Percentiles rank a stretch among this genome's conserved stretches.
Conservation (phyloP, 2,113 vertebrate genomes). For the Ploceus nigricollis region DNA sequence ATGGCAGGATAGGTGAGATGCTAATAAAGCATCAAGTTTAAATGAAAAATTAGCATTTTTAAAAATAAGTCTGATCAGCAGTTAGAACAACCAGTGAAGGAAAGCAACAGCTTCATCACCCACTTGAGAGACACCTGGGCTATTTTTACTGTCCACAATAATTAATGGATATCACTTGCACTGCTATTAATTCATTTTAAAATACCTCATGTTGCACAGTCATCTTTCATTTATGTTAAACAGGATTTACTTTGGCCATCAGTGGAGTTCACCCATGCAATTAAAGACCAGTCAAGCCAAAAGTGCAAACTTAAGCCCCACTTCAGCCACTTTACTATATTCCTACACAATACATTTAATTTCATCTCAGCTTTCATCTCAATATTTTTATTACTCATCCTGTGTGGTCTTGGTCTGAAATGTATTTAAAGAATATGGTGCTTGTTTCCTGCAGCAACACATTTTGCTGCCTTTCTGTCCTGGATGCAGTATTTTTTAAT, state of each 20-base stretch:
- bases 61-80: not conserved
- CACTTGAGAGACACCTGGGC: not conserved
- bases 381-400: not conserved
- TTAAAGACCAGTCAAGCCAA: not conserved
- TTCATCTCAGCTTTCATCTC: not conserved
- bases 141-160: not conserved
- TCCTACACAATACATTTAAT: not conserved
- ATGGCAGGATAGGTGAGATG: not conserved
- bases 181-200: not conserved
- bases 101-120: not conserved
- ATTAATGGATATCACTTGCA: not conserved
- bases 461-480: not conserved
- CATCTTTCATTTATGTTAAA: not conserved
- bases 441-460: not conserved
- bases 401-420: not conserved
- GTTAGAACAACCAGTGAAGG: not conserved
- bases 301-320: not conserved
- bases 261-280: not conserved
- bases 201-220: not conserved
- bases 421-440: not conserved
- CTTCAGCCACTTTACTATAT: not conserved
- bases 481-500: not conserved
- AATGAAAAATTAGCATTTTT: not conserved
- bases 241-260: not conserved
- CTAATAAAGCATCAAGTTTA: not conserved